These are phyloP conservation scores for Xylocopa sonorina DNA, from an alignment of 1,140 invertebrate species.

Conservation along the genomic window DNA sequence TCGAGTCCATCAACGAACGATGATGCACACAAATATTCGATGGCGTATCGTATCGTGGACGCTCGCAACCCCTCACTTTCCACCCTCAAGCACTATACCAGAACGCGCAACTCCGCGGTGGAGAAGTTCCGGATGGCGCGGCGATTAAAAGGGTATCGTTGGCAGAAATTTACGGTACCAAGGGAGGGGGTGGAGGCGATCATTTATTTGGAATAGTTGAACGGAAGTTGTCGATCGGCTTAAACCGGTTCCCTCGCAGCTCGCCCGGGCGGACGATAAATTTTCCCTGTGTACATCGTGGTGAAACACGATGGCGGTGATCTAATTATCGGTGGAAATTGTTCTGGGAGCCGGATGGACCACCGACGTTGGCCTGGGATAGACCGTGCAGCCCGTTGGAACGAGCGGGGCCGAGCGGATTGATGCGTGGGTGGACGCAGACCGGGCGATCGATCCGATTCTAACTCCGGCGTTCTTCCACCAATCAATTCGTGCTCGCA, in stretches of 20 bases:
- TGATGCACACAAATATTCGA: too few relatives aligned
- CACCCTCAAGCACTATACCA: too few relatives aligned
- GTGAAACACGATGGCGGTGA: conserved; percentile 66
- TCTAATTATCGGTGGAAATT: conserved; percentile 72
- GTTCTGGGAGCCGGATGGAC: conserved; percentile 63
- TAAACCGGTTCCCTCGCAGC: neutral
- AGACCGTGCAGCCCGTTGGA: conserved; percentile 48
- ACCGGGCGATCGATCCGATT: conserved; percentile 47
- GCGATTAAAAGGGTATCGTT: neutral
- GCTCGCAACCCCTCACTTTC: too few relatives aligned
- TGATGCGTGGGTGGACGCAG: conserved; percentile 28
- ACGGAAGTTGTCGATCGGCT: neutral
- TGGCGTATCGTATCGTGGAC: too few relatives aligned
- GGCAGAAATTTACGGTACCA: neutral
- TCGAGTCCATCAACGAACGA: too few relatives aligned
- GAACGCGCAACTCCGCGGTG: neutral
- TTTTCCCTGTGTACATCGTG: conserved; percentile 60
- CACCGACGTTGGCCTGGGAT: conserved; percentile 39
- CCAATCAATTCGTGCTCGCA: conserved; percentile 57
- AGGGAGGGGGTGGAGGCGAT: too few relatives aligned
- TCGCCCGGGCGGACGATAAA: conserved; percentile 54
- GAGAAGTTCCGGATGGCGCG: neutral
- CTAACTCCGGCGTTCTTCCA: conserved; percentile 56
- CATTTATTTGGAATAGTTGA: conserved; percentile 2
- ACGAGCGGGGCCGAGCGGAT: conserved; percentile 17